These are phyloP conservation scores for Epizoanthus rinbou DNA, from an alignment of 92 coral and sea anemone species.

Conservation along the genomic window DNA sequence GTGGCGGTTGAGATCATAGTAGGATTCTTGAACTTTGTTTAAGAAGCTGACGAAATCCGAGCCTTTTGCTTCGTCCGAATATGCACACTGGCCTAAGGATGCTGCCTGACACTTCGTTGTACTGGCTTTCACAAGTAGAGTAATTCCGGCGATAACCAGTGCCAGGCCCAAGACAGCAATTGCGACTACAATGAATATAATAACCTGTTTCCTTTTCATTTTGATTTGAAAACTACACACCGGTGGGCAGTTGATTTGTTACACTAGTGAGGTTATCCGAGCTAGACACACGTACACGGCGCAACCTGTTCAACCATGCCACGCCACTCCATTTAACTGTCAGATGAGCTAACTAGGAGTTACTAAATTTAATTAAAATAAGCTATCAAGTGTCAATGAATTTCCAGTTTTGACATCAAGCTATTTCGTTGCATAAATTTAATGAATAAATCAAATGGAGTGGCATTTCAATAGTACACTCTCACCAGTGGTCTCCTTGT, in stretches of 20 bases:
- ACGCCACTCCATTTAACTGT: too few species aligned
- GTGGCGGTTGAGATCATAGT: constrained; percentile 50
- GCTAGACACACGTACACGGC: too few species aligned
- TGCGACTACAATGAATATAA: constrained; percentile 2
- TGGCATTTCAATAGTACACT: too few species aligned
- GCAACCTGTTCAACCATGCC: too few species aligned
- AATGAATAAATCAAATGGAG: too few species aligned
- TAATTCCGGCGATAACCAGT: constrained; percentile 31
- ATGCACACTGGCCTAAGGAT: constrained; percentile 24
- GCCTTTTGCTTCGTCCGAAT: constrained; percentile 63
- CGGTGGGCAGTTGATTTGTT: background rate
- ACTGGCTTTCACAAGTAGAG: constrained; percentile 25
- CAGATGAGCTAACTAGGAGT: too few species aligned
- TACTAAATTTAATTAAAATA: too few species aligned
- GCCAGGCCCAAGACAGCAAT: constrained; percentile 31
- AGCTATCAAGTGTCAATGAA: too few species aligned
- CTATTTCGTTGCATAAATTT: too few species aligned
- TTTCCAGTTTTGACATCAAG: too few species aligned
- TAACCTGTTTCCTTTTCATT: constrained; percentile 9
- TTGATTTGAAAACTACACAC: background rate
- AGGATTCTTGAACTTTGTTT: constrained; percentile 58
- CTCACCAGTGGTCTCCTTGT: too few species aligned
- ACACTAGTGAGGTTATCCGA: background rate
- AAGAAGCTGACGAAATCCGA: constrained; percentile 72
- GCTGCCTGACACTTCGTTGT: background rate